Percentiles rank a stretch among this genome's conserved stretches.
These are phyloP conservation scores for Mustelus asterias DNA, from an alignment of 2,113 vertebrate species.

Conservation along the genomic window DNA sequence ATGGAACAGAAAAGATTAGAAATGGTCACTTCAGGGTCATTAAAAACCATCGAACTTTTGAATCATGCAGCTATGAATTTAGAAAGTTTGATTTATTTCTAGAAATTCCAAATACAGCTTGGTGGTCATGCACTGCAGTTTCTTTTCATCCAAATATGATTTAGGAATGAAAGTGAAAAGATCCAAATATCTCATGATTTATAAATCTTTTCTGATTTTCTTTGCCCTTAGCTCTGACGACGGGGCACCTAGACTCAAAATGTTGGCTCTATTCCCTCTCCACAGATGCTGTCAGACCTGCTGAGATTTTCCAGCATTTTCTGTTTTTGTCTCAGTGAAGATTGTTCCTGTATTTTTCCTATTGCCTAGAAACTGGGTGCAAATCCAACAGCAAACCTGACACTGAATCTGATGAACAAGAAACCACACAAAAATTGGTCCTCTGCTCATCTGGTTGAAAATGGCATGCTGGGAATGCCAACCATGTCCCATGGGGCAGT, in stretches of 20 bases:
- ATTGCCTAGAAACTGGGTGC: not conserved
- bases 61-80: not conserved
- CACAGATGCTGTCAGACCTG: too few relatives aligned
- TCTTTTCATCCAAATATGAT: not conserved
- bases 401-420: not conserved
- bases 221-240: too few relatives aligned
- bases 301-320: too few relatives aligned
- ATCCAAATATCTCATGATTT: not conserved
- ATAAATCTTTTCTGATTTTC: too few relatives aligned
- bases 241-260: too few relatives aligned
- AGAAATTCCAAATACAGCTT: not conserved
- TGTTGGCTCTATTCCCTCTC: too few relatives aligned
- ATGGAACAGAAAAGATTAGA: constrained; percentile 3
- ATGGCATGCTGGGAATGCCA: not conserved
- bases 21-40: not conserved
- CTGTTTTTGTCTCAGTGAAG: too few relatives aligned
- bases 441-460: too few relatives aligned
- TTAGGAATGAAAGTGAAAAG: not conserved
- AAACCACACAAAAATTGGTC: not conserved
- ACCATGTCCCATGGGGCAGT: not conserved
- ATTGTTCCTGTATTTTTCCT: not conserved
- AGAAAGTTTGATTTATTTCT: not conserved
- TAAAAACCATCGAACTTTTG: not conserved
- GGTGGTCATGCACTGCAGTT: not conserved
- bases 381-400: not conserved